phyloP scores from a whole-genome alignment of 2,797 vertebrate genomes.

The Poecilia picta region DNA sequence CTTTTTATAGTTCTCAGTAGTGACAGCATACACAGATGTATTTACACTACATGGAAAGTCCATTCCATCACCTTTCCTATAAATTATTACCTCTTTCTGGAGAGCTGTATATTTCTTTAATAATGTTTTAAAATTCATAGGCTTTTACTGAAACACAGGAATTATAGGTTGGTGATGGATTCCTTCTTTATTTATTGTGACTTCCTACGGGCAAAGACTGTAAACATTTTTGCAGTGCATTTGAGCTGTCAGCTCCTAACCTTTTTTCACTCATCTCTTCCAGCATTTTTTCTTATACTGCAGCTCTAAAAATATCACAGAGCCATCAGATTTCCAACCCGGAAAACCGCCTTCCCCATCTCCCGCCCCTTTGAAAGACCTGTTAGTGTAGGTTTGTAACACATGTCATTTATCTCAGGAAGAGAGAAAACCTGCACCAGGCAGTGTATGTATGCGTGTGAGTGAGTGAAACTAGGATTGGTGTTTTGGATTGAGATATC shows the following conservation, averaged over 20 bases:
- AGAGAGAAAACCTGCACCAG: slow-evolving; percentile 60
- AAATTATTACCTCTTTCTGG: slow-evolving; percentile 71
- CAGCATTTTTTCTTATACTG: slow-evolving; percentile 58
- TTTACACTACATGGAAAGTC: slow-evolving; percentile 79
- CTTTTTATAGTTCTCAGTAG: slow-evolving; percentile 48
- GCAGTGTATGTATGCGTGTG: slow-evolving; percentile 14
- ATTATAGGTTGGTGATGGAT: slow-evolving; percentile 71
- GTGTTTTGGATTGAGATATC: slow-evolving; percentile 54
- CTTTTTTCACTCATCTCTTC: slow-evolving; percentile 33
- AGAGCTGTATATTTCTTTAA: slow-evolving; percentile 61
- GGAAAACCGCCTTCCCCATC: neutral
- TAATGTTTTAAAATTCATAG: slow-evolving; percentile 70
- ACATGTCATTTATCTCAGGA: slow-evolving; percentile 66
- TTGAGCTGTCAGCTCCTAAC: slow-evolving; percentile 56
- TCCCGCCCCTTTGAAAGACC: slow-evolving; percentile 31
- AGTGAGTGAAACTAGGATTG: slow-evolving; percentile 25
- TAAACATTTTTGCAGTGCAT: slow-evolving; percentile 73
- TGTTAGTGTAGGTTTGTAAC: slow-evolving; percentile 48
- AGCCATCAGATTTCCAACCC: slow-evolving; percentile 61
- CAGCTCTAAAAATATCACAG: slow-evolving; percentile 78
- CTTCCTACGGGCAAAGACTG: slow-evolving; percentile 50
- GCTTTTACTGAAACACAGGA: slow-evolving; percentile 62
- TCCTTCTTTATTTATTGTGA: slow-evolving; percentile 74
- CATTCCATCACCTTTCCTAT: slow-evolving; percentile 70
- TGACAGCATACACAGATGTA: slow-evolving; percentile 49